Base-by-base conservation (phyloP, 1,140 invertebrate genomes). In the Pseudobourletiella spinata region DNA sequence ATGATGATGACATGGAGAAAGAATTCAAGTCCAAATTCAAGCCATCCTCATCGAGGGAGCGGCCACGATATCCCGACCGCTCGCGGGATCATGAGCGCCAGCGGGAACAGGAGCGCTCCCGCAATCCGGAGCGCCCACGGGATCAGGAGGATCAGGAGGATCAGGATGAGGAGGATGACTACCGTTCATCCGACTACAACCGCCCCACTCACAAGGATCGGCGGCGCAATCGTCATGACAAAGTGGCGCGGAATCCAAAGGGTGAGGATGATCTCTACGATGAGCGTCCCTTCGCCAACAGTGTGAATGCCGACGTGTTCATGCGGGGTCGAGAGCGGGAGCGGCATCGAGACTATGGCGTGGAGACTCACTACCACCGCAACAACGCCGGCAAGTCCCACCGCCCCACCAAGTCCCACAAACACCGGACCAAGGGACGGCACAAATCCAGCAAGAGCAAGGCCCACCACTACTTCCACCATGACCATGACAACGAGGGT, bases 81-180 rank as follows among this genome's bases (percentile, higher is more conserved):
- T n/a, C n/a, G n/a, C n/a, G 29, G 22, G 54, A 56, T 30, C 4
- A 51, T 15, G 52, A 61, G 18, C 35, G 60, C 15, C 55, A 58
- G 4, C 57, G 55, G 30, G 57, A 58, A 43, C 4, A 32, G 18
- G 55, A 63, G 24, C n/a, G n/a, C n/a, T n/a, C n/a, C n/a, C n/a
- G n/a, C n/a, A 22, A 22, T 3, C 2, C 2, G 18, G 52, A 39
- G 32, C n/a, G 59, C 11, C 35, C 55, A 46, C 26, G 51, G 26
- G 43, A 46, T 2, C 52, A 32, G n/a, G 42, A 58, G 4, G 26
- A 25, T 16, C 16, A 57, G 16, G 22, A 48, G 24, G 44, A 60
- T 18, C 46, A 50, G 25, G 46, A 50, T 4, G 57, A 60, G 28
- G 3, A 30, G 35, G 32, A 35, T 43, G 14, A 3, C n/a, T 39